phyloP scores from a whole-genome alignment of 2,113 vertebrate genomes.

The Phalacrocorax aristotelis region DNA sequence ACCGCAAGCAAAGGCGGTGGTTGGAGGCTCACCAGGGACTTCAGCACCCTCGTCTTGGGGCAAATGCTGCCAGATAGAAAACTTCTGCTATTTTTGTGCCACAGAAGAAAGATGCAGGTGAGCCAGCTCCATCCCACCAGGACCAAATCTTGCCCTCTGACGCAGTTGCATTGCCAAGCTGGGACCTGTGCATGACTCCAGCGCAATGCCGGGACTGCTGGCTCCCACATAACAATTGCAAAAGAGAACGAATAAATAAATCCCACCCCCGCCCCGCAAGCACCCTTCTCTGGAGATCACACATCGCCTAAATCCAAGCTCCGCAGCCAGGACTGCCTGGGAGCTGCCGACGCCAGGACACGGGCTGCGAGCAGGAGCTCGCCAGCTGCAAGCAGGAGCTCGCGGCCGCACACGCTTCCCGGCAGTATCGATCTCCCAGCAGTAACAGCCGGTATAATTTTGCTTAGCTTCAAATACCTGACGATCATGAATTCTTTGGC shows the following conservation, averaged over 20 bases:
- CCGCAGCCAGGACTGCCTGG: accelerated
- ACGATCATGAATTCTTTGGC: slow-evolving; percentile 63
- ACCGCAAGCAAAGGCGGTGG: neutral
- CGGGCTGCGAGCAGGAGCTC: neutral
- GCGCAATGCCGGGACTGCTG: accelerated
- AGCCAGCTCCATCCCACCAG: neutral
- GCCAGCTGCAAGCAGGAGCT: neutral
- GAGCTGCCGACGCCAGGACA: neutral
- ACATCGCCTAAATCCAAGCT: accelerated
- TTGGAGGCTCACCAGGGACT: neutral
- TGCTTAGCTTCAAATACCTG: slow-evolving; percentile 72
- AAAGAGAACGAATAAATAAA: neutral
- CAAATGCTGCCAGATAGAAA: accelerated
- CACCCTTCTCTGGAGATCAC: neutral
- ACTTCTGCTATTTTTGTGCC: neutral
- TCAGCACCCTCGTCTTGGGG: accelerated
- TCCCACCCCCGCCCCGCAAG: accelerated
- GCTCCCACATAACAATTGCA: accelerated
- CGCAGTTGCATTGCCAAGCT: accelerated
- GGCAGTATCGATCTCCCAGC: slow-evolving; percentile 54
- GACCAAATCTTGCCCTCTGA: neutral
- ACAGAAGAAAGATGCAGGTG: neutral
- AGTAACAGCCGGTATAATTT: slow-evolving; percentile 53
- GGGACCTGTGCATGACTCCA: accelerated
- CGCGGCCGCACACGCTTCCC: neutral